Conservation (phyloP, 2,113 vertebrate species). For the Tragelaphus strepsiceros region DNA sequence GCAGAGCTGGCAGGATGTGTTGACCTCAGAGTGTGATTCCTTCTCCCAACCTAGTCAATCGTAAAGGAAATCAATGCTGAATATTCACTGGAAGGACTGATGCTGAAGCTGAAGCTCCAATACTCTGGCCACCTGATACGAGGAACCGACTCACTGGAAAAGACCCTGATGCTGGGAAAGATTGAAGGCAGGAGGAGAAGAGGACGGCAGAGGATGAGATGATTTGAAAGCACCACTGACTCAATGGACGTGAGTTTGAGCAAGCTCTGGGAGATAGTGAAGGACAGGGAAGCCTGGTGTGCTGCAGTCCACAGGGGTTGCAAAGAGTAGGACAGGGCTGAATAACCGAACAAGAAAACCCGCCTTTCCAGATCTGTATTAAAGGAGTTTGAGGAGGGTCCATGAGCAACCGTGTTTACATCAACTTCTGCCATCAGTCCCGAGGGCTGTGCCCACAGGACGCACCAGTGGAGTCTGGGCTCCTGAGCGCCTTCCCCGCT, state of each 20-base stretch:
- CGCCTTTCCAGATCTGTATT: neutral
- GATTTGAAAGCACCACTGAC: neutral
- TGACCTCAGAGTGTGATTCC: neutral
- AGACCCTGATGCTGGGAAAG: neutral
- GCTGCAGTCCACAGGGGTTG: neutral
- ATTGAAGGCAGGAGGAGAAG: neutral
- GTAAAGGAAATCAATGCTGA: neutral
- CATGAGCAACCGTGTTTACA: neutral
- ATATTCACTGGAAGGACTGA: neutral
- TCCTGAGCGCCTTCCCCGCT: neutral
- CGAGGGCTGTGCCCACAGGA: accelerated
- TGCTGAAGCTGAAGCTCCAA: neutral
- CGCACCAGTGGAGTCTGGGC: neutral
- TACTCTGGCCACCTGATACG: neutral
- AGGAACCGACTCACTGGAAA: neutral
- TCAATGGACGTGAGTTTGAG: neutral
- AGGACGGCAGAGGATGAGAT: neutral
- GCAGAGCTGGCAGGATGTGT: accelerated
- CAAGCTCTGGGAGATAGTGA: neutral
- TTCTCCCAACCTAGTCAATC: neutral
- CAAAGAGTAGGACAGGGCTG: neutral
- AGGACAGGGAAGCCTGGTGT: neutral
- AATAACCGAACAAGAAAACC: neutral
- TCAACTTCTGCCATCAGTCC: neutral
- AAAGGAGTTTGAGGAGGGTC: neutral